phyloP scores from a whole-genome alignment of 2,888 invertebrate genomes.

The Heliothis peltigera region DNA sequence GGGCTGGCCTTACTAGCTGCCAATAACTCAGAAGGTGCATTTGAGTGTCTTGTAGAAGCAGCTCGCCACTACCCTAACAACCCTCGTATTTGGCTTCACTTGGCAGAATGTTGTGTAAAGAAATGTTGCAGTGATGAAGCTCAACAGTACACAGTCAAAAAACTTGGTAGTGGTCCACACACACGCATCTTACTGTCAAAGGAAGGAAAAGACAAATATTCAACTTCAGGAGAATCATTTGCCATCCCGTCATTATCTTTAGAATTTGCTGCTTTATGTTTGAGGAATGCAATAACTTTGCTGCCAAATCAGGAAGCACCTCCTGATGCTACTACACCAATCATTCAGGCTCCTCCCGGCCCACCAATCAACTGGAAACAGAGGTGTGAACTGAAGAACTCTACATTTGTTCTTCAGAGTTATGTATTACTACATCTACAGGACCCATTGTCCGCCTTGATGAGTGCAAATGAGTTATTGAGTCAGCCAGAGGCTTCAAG shows the following conservation, averaged over 20 bases:
- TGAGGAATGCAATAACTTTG: conserved; percentile 95
- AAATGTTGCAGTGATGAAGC: conserved; percentile 90
- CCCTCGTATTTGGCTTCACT: conserved; percentile 96
- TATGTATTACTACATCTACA: conserved; percentile 96
- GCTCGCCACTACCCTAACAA: conserved; percentile 96
- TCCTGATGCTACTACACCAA: conserved; percentile 71
- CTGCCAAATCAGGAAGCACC: conserved; percentile 90
- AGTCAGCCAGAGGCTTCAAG: conserved; percentile 91
- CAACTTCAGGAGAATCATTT: conserved; percentile 92
- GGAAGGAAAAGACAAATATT: conserved; percentile 82
- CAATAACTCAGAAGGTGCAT: conserved; percentile 95
- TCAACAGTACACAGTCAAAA: conserved; percentile 83
- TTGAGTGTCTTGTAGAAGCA: conserved; percentile 96
- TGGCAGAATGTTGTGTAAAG: conserved; percentile 97
- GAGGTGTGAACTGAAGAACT: conserved; percentile 90
- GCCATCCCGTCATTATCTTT: conserved; percentile 96
- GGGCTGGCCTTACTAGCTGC: conserved; percentile 95
- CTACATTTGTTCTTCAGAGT: conserved; percentile 94
- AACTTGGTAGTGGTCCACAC: conserved; percentile 85
- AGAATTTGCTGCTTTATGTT: conserved; percentile 96
- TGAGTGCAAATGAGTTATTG: conserved; percentile 94
- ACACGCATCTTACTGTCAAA: conserved; percentile 81
- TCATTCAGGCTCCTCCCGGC: conserved; percentile 90
- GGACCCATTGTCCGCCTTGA: conserved; percentile 94
- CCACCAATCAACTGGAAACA: conserved; percentile 91